Percentiles rank a stretch among this genome's conserved stretches.
Conservation (phyloP, 2,113 vertebrate genomes). For the Platysternon megacephalum region DNA sequence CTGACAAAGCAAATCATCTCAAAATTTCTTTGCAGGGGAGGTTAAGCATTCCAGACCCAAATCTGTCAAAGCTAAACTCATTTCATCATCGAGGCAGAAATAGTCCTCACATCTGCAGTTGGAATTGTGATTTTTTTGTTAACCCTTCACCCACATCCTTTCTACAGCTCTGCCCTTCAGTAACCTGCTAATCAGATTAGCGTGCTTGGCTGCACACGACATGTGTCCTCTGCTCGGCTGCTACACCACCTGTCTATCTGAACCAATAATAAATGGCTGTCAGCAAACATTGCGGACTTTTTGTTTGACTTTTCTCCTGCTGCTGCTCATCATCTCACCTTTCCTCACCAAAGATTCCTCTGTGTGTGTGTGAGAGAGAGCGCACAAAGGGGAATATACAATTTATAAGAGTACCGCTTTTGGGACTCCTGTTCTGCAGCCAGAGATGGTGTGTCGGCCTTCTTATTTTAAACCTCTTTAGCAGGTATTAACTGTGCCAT, state of each 20-base stretch:
- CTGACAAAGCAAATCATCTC: slow-evolving; percentile 65
- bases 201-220: background rate
- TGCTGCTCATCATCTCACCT: slow-evolving; percentile 24
- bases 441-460: background rate
- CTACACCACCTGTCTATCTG: background rate
- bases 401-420: rapidly evolving
- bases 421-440: background rate
- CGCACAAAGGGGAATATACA: background rate
- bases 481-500: background rate
- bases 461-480: background rate
- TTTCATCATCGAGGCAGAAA: slow-evolving; percentile 43
- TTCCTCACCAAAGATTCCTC: background rate
- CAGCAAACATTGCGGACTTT: background rate
- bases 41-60: slow-evolving; percentile 67
- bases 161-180: background rate
- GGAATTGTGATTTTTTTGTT: slow-evolving; percentile 19
- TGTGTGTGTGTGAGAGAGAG: background rate
- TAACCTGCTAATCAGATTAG: slow-evolving; percentile 43
- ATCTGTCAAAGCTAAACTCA: slow-evolving; percentile 60
- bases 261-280: background rate
- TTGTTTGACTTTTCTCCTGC: slow-evolving; percentile 7
- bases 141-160: slow-evolving; percentile 25
- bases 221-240: background rate
- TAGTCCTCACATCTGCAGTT: background rate
- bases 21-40: slow-evolving; percentile 55